A percentile compares a stretch with the other conserved stretches of the same genome.
phyloP scores from a whole-genome alignment of 2,797 vertebrate species.

The Poecilia picta region DNA sequence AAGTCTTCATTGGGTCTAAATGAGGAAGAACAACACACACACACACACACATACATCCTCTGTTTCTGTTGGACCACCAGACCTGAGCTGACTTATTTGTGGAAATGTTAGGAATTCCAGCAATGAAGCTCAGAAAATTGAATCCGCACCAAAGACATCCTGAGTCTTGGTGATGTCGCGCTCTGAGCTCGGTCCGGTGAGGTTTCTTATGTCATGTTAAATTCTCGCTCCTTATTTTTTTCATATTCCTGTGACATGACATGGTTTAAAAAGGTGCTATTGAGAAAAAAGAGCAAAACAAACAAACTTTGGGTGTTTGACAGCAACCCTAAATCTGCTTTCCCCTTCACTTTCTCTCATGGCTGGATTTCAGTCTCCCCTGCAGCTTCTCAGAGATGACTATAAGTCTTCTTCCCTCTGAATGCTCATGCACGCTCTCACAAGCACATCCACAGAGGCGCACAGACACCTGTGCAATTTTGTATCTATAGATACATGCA shows the following conservation, averaged over 20 bases:
- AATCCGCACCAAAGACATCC: constrained; percentile 66
- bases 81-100: constrained; percentile 82
- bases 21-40: constrained; percentile 58
- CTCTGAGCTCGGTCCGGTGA: constrained; percentile 10
- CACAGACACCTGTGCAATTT: constrained; percentile 23
- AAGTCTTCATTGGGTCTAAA: constrained; percentile 67
- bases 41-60: constrained; percentile 46
- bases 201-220: neutral
- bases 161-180: constrained; percentile 35
- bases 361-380: constrained; percentile 41
- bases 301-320: constrained; percentile 27
- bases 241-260: constrained; percentile 15
- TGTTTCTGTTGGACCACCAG: constrained; percentile 79
- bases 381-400: constrained; percentile 59
- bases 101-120: constrained; percentile 84
- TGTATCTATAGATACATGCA: constrained; percentile 13
- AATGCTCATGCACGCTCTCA: constrained; percentile 32
- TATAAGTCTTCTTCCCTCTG: constrained; percentile 58
- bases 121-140: constrained; percentile 73
- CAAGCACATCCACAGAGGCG: constrained; percentile 26
- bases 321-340: constrained; percentile 30
- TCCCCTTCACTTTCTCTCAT: constrained; percentile 49
- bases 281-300: constrained; percentile 24
- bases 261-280: neutral
- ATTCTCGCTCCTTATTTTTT: constrained; percentile 6